Conservation (phyloP, 2,888 invertebrate species). For the Ochropleura plecta region DNA sequence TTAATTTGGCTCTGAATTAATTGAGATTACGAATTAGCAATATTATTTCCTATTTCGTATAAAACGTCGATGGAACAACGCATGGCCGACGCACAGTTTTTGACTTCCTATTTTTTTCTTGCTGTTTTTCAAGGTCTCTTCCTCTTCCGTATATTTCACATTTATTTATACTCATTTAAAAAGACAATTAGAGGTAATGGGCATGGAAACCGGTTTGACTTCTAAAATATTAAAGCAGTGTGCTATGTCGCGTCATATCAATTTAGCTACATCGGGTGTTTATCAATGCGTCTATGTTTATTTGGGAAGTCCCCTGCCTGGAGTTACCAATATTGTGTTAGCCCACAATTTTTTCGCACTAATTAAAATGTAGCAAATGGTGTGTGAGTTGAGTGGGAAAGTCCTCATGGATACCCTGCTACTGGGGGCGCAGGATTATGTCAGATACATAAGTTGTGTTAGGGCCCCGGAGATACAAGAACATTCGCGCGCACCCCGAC, state of each 20-base stretch:
- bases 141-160: constrained; percentile 31
- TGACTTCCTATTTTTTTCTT: constrained; percentile 1
- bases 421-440: too few relatives aligned
- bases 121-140: constrained; percentile 26
- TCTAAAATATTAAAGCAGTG: background rate
- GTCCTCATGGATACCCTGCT: too few relatives aligned
- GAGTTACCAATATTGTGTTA: background rate
- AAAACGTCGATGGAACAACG: background rate
- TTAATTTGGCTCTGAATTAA: background rate
- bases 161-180: background rate
- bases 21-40: background rate
- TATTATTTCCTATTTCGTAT: constrained; percentile 5
- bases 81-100: background rate
- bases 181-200: constrained; percentile 11
- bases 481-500: too few relatives aligned
- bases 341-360: too few relatives aligned
- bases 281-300: background rate
- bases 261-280: background rate
- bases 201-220: constrained; percentile 3
- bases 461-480: too few relatives aligned
- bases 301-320: background rate
- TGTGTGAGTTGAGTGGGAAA: too few relatives aligned
- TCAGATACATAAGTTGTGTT: too few relatives aligned
- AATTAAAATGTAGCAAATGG: background rate
- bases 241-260: background rate